Base-by-base conservation (phyloP, 2,888 invertebrate species). In the Chrysodeixis includens region DNA sequence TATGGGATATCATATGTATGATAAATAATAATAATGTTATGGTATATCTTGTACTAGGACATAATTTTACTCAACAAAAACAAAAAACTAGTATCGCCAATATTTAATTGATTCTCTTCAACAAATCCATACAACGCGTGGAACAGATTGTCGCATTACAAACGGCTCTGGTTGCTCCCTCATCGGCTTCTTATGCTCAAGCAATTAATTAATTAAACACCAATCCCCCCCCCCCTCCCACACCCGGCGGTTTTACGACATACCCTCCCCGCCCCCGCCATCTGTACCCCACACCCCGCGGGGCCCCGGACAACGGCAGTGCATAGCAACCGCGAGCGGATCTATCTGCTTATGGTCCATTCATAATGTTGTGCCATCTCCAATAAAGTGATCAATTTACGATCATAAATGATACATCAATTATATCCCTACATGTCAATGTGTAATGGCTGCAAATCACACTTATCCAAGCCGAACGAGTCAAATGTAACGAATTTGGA, bases 131-230 rank as follows among this genome's bases (percentile, higher is more conserved):
- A 54, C 51, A 57, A 61, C 52, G 57, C 59, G 58, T 59, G 61
- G 49, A 59, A 60, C 61, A 68, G 58, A 66, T 68, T 60, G 59
- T 76, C 67, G 67, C 63, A 44, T 67, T 58, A 73, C 65, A 66
- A 56, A 56, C 54, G 62, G 51, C 77, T 69, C 69, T 51, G 58
- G 51, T 69, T 73, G 64, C 65, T 30, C 56, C 58, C 57, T 58
- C 66, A 49, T 53, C 52, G 62, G 69, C 78, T 77, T 65, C 76
- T 77, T 78, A 78, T 55, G 66, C 65, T 64, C 56, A 44, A 57
- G 56, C 78, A 77, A 77, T 78, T 78, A 78, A 78, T 77, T 78
- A 77, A 75, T 69, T 75, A 74, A 66, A 62, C 57, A 53, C 56
- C 49, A 53, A 22, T 6, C 16, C 7, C 30, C 8, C 16, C 56